phyloP scores from a whole-genome alignment of 2,113 vertebrate genomes.

The Nansenia antarctica region DNA sequence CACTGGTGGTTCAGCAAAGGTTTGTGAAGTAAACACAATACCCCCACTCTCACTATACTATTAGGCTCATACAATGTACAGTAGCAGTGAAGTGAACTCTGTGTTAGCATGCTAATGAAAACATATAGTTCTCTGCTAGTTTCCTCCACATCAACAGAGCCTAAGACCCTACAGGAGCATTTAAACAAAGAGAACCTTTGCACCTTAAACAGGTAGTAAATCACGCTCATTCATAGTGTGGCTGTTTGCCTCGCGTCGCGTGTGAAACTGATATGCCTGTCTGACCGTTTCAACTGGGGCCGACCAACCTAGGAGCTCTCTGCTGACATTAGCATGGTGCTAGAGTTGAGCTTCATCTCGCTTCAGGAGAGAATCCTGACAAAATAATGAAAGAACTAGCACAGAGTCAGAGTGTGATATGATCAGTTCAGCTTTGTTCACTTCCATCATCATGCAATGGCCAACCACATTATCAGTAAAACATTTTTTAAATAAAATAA shows the following conservation, averaged over 20 bases:
- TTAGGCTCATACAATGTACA: slow-evolving; percentile 20
- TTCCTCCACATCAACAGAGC: slow-evolving; percentile 4
- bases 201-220: slow-evolving; percentile 21
- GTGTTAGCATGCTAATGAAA: slow-evolving; percentile 36
- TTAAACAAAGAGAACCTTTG: slow-evolving; percentile 43
- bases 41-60: slow-evolving; percentile 22
- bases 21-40: slow-evolving; percentile 41
- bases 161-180: neutral
- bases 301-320: neutral
- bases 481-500: no score
- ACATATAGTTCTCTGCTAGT: neutral
- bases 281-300: slow-evolving; percentile 2
- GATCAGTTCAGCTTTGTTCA: neutral
- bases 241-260: slow-evolving; percentile 9
- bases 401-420: neutral
- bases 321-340: neutral
- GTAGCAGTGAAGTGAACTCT: slow-evolving; percentile 28
- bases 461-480: no score
- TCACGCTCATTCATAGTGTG: slow-evolving; percentile 17
- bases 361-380: neutral
- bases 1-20: no score
- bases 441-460: no score
- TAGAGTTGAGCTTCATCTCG: neutral
- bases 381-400: neutral
- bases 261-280: neutral